phyloP scores from a whole-genome alignment of 2,113 vertebrate genomes.

The Trachemys scripta region DNA sequence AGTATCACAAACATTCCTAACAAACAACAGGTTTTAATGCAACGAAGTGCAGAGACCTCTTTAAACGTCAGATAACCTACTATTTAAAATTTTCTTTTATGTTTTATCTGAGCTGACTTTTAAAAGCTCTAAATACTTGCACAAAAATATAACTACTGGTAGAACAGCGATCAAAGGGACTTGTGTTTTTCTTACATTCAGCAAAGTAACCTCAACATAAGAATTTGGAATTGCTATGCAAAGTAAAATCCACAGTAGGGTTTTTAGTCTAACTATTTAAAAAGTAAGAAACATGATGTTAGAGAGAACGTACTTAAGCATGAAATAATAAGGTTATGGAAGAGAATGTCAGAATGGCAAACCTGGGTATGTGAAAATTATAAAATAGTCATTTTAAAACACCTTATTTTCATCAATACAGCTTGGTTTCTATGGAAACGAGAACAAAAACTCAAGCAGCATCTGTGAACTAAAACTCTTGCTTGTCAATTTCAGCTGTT shows the following conservation, averaged over 20 bases:
- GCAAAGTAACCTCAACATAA: not conserved
- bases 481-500: not conserved
- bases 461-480: not conserved
- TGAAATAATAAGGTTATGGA: slow-evolving; percentile 17
- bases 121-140: not conserved
- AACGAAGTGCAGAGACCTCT: not conserved
- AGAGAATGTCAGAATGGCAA: not conserved
- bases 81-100: not conserved
- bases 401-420: slow-evolving; percentile 7
- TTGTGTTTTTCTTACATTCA: slow-evolving; percentile 15
- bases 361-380: slow-evolving; percentile 4
- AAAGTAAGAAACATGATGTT: slow-evolving; percentile 16
- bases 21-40: rapidly evolving
- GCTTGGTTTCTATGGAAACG: slow-evolving; percentile 74
- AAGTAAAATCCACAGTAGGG: not conserved
- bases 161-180: not conserved
- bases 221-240: not conserved
- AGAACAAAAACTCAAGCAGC: slow-evolving; percentile 23
- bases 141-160: not conserved
- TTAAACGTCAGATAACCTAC: not conserved
- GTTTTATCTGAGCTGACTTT: not conserved
- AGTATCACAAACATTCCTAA: not conserved
- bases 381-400: slow-evolving; percentile 39
- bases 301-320: not conserved
- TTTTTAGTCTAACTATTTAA: slow-evolving; percentile 12